These are phyloP conservation scores for Phortica magna DNA, from an alignment of 2,888 invertebrate genomes.

Conservation along the genomic window DNA sequence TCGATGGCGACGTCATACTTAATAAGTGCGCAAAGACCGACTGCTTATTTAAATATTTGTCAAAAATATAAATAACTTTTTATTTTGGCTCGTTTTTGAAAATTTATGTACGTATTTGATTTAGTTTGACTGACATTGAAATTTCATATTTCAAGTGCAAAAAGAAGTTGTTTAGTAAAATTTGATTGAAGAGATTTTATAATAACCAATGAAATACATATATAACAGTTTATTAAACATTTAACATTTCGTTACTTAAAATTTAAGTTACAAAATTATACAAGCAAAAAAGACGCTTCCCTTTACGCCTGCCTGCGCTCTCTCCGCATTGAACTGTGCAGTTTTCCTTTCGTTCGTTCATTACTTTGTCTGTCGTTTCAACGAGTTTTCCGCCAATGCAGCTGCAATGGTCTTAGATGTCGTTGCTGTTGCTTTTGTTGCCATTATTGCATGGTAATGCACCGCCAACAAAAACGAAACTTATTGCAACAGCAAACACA, in stretches of 20 bases:
- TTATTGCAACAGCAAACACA: not conserved
- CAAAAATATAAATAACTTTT: not conserved
- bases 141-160: conserved; percentile 7
- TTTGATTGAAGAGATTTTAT: not conserved
- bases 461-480: not conserved
- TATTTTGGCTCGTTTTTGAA: not conserved
- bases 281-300: not conserved
- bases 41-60: not conserved
- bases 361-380: conserved; percentile 7
- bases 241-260: not conserved
- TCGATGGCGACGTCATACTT: conserved; percentile 9
- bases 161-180: not conserved
- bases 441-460: conserved; percentile 16
- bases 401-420: not conserved
- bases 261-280: not conserved
- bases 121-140: conserved; percentile 6
- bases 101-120: not conserved
- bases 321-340: not conserved
- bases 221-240: not conserved
- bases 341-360: not conserved
- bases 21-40: not conserved
- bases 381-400: conserved; percentile 12
- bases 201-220: not conserved
- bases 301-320: conserved; percentile 5
- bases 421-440: not conserved